Base-by-base conservation (phyloP, 2,797 vertebrate species). In the Scolopax bukidnonensis region DNA sequence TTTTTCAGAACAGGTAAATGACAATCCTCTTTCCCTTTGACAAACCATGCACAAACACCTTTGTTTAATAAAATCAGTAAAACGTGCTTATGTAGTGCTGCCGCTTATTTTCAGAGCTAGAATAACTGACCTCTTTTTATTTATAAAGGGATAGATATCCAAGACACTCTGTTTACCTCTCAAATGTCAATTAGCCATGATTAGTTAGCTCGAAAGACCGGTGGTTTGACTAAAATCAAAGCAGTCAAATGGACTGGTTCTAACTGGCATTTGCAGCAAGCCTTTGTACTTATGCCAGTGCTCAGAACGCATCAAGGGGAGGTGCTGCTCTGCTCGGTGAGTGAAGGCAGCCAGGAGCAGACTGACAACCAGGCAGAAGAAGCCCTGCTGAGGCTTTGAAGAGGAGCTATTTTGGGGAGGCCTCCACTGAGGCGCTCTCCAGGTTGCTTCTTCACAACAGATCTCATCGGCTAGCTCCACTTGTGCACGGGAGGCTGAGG, bases 201-300 rank as follows among this genome's bases (percentile, higher is more conserved):
- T 6, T 84, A 76, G 60, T 93, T 88, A 41, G 53, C 32, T 68
- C 75, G 54, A 47, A 77, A 88, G 64, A 70, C 11, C 16, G 43
- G 20, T 38, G 43, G 74, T 38, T 78, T 84, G 33, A 56, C 90
- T 68, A 63, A 88, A 96, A 74, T 40, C 73, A 77, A 56, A 80
- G 86, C 73, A 38, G 73, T 38, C 25, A 33, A 41, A 78, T 12
- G 41, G 18, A 6, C 16, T 24, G 45, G 41, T 48, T 2, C 4
- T 51, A 78, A 19, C 21, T 78, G 36, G 53, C 9, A 6, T 64
- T 88, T 64, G 47, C 53, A 60, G 3, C 4, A 64, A 61, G 50
- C 12, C 19, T 60, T 69, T 89, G 61, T 23, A 68, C 67, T 48
- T 0, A 8, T 9, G 60, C 51, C 65, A 25, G 68, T 74, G 75